Conservation (phyloP, 2,888 invertebrate species). For the Cataglyphis rosenhaueri region DNA sequence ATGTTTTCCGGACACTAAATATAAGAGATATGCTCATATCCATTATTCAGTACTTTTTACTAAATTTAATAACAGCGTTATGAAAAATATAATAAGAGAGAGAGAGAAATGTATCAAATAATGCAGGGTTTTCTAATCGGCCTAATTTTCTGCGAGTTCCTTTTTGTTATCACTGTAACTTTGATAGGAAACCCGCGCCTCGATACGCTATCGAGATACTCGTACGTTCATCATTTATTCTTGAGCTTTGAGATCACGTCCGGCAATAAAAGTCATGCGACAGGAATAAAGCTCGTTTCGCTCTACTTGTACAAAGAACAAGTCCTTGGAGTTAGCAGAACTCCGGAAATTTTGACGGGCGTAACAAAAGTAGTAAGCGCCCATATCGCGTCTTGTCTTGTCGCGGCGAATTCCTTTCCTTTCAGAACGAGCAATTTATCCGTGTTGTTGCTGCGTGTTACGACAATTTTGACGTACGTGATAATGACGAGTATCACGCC, state of each 20-base stretch:
- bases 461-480: conserved; percentile 51
- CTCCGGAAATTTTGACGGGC: conserved; percentile 39
- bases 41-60: not conserved
- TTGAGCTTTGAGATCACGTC: conserved; percentile 33
- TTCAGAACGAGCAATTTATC: conserved; percentile 51
- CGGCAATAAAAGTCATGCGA: conserved; percentile 52
- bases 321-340: conserved; percentile 44
- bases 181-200: not conserved
- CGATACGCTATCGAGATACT: not conserved
- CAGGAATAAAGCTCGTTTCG: conserved; percentile 39
- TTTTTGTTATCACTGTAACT: conserved; percentile 9
- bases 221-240: conserved; percentile 42
- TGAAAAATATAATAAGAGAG: not conserved
- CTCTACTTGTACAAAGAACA: conserved; percentile 41
- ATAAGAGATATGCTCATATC: not conserved
- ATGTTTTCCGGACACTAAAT: not conserved
- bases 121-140: not conserved
- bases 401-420: conserved; percentile 49
- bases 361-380: conserved; percentile 36
- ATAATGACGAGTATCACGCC: conserved; percentile 42
- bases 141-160: not conserved
- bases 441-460: conserved; percentile 26
- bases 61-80: not conserved
- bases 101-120: not conserved
- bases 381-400: conserved; percentile 40